Conservation (phyloP, 1,140 invertebrate genomes). For the Gerris buenoi region DNA sequence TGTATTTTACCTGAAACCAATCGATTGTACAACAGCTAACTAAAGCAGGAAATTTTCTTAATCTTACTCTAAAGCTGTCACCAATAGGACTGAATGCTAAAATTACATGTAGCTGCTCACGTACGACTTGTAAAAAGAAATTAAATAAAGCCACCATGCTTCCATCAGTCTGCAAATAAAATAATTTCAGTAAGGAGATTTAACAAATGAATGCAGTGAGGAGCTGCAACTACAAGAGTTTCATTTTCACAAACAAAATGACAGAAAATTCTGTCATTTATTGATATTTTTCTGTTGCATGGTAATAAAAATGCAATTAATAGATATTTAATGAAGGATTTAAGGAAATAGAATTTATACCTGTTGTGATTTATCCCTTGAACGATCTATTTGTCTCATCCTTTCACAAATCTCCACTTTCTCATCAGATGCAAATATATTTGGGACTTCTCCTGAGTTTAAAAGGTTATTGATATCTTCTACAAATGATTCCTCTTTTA, state of each 20-base stretch:
- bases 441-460: slow-evolving; percentile 86
- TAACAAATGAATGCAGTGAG: no score
- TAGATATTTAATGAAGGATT: no score
- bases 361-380: slow-evolving; percentile 73
- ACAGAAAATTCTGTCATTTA: no score
- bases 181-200: no score
- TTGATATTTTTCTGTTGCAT: no score
- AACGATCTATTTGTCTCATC: slow-evolving; percentile 79
- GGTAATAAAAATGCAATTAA: no score
- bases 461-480: slow-evolving; percentile 90
- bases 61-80: slow-evolving; percentile 62
- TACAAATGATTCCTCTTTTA: slow-evolving; percentile 83
- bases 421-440: slow-evolving; percentile 76
- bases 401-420: slow-evolving; percentile 86
- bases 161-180: slow-evolving; percentile 77
- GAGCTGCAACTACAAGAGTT: no score
- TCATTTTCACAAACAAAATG: no score
- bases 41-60: slow-evolving; percentile 84
- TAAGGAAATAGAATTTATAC: no score
- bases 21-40: slow-evolving; percentile 95
- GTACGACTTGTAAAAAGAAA: slow-evolving; percentile 74
- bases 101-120: slow-evolving; percentile 84
- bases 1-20: slow-evolving; percentile 72
- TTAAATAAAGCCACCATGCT: slow-evolving; percentile 81
- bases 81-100: slow-evolving; percentile 88